phyloP scores from a whole-genome alignment of 1,140 invertebrate species.

The Pseudachorutes palmiensis region DNA sequence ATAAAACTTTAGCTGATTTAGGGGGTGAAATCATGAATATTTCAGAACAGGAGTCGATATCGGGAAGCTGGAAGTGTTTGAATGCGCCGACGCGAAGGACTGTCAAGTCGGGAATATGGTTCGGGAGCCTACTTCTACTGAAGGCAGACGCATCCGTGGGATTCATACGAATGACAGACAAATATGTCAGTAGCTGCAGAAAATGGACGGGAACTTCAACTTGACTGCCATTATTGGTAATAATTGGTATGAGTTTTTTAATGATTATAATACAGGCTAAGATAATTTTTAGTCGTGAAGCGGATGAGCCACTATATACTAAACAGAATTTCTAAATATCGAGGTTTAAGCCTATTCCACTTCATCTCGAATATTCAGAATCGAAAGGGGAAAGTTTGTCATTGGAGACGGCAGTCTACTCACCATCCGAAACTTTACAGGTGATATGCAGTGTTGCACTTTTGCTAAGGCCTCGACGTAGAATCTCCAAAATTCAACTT shows the following conservation, averaged over 20 bases:
- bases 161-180: neutral
- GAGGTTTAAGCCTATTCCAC: neutral
- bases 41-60: neutral
- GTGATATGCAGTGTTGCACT: neutral
- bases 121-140: neutral
- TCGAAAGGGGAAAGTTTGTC: neutral
- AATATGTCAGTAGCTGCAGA: neutral
- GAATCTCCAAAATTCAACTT: neutral
- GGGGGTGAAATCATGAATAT: neutral
- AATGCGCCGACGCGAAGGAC: neutral
- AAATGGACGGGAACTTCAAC: neutral
- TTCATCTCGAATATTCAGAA: neutral
- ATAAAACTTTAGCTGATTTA: neutral
- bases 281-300: neutral
- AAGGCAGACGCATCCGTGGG: neutral
- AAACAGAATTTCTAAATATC: neutral
- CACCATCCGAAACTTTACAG: conserved; percentile 4
- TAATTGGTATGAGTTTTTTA: neutral
- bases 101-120: neutral
- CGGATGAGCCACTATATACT: neutral
- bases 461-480: conserved; percentile 4
- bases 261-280: neutral
- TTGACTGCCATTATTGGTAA: conserved; percentile 10
- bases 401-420: neutral
- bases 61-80: neutral